phyloP scores from a whole-genome alignment of 2,113 vertebrate genomes.

The Corythoichthys intestinalis region DNA sequence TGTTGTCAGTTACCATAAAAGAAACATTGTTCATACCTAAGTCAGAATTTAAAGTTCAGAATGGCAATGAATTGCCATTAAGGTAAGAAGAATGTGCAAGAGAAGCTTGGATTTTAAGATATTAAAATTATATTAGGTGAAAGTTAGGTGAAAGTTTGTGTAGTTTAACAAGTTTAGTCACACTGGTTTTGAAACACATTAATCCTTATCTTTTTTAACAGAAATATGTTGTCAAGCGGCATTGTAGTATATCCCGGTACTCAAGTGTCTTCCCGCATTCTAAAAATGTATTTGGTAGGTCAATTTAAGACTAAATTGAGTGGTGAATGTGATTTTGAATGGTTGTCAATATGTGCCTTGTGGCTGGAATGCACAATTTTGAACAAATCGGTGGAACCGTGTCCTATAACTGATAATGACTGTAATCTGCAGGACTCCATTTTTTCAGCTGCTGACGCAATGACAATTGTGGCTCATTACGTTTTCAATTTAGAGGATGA shows the following conservation, averaged over 20 bases:
- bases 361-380: neutral
- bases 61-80: neutral
- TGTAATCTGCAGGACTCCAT: neutral
- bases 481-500: constrained; percentile 44
- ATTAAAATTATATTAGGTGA: neutral
- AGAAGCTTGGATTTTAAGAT: too few relatives aligned
- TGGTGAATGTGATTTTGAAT: too few relatives aligned
- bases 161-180: neutral
- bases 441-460: constrained; percentile 20
- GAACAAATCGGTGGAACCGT: neutral
- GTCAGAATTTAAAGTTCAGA: neutral
- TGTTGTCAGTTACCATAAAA: constrained; percentile 1
- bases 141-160: neutral
- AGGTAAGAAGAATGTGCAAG: too few relatives aligned
- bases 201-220: neutral
- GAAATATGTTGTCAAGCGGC: neutral
- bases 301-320: too few relatives aligned
- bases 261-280: too few relatives aligned
- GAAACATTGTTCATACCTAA: neutral
- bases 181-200: neutral
- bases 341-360: too few relatives aligned
- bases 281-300: too few relatives aligned
- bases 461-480: constrained; percentile 36
- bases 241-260: too few relatives aligned
- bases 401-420: neutral